These are phyloP conservation scores for Ischnura elegans DNA, from an alignment of 2,888 invertebrate species.

Conservation along the genomic window DNA sequence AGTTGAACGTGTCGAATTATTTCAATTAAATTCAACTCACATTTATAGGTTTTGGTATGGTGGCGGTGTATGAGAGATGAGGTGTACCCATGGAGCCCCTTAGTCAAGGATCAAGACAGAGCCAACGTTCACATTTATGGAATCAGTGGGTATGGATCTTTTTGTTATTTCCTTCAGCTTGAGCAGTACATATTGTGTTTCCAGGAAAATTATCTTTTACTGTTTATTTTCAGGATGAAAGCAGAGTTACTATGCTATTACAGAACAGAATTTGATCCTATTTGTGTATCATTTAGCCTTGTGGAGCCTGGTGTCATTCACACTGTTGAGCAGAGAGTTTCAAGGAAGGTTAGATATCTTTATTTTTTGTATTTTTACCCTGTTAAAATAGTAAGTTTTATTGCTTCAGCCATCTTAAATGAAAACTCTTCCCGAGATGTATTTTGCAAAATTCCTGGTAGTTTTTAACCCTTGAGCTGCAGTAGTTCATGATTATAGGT, in stretches of 20 bases:
- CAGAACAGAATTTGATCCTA: constrained; percentile 92
- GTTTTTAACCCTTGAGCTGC: too few relatives aligned
- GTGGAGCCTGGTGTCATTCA: constrained; percentile 85
- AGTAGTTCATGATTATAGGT: too few relatives aligned
- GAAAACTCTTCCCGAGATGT: too few relatives aligned
- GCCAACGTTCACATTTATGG: constrained; percentile 93
- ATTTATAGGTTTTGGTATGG: constrained; percentile 86
- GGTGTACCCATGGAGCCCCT: constrained; percentile 96
- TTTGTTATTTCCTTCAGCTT: background rate
- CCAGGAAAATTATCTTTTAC: constrained; percentile 5
- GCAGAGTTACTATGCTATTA: constrained; percentile 89
- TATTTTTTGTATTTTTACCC: too few relatives aligned
- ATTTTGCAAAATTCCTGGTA: too few relatives aligned
- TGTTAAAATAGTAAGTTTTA: too few relatives aligned
- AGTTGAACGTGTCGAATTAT: background rate
- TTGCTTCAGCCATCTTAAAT: too few relatives aligned
- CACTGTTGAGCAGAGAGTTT: constrained; percentile 90
- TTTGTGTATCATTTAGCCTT: constrained; percentile 89
- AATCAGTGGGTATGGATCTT: constrained; percentile 82
- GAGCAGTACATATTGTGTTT: background rate
- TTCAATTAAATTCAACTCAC: background rate
- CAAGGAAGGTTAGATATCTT: constrained; percentile 83
- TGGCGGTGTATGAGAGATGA: constrained; percentile 91
- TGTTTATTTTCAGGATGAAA: constrained; percentile 80
- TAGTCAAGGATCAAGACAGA: constrained; percentile 89